phyloP scores from a whole-genome alignment of 2,797 vertebrate genomes.

The Ctenochaetus hawaiiensis region DNA sequence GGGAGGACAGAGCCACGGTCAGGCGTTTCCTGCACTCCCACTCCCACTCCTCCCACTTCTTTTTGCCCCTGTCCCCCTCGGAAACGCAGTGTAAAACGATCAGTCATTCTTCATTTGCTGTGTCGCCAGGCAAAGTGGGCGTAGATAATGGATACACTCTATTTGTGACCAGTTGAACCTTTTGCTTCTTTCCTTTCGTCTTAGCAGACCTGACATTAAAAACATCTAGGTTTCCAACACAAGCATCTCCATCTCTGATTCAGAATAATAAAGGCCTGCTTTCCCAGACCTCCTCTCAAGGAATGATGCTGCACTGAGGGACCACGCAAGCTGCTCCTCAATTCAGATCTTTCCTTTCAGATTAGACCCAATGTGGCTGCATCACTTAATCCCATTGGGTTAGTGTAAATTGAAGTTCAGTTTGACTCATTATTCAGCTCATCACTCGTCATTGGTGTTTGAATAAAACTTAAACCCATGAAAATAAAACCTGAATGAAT shows the following conservation, averaged over 20 bases:
- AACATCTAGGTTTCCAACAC: constrained; percentile 25
- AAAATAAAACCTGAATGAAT: constrained; percentile 29
- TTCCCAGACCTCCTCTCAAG: background rate
- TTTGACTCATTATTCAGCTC: constrained; percentile 55
- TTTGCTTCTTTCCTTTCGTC: constrained; percentile 8
- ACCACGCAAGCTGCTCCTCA: constrained; percentile 1
- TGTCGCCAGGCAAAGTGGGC: constrained; percentile 25
- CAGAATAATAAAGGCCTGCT: no score
- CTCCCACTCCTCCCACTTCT: constrained; percentile 35
- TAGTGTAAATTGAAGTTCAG: constrained; percentile 30
- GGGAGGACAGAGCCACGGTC: constrained; percentile 28
- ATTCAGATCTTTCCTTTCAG: background rate
- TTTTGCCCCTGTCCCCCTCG: constrained; percentile 15
- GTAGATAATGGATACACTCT: constrained; percentile 39
- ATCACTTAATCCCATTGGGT: background rate
- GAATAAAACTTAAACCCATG: constrained; percentile 10
- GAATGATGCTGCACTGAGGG: background rate
- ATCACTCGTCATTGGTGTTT: constrained; percentile 11
- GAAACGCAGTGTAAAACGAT: constrained; percentile 58
- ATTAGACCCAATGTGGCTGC: background rate
- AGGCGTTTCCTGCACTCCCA: constrained; percentile 53
- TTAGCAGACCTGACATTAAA: constrained; percentile 5
- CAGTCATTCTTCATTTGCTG: constrained; percentile 53
- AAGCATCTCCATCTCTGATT: constrained; percentile 1
- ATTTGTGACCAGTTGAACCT: constrained; percentile 45